A percentile compares a stretch with the other conserved stretches of the same genome.
phyloP scores from a whole-genome alignment of 2,113 vertebrate genomes.

The Eublepharis macularius region DNA sequence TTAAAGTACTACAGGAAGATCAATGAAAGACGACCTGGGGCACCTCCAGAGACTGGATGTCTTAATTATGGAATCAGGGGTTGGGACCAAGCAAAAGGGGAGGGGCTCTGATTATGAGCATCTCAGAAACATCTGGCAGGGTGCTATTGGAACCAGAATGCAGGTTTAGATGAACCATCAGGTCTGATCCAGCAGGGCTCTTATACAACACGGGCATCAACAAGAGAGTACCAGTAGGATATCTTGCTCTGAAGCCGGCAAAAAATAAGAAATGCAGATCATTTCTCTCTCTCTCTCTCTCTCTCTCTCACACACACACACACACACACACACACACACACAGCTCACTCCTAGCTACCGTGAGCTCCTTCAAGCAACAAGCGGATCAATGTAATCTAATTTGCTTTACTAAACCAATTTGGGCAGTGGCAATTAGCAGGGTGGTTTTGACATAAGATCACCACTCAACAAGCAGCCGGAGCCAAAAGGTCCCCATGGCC shows the following conservation, averaged over 20 bases:
- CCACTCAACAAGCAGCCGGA: background rate
- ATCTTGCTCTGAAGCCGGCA: background rate
- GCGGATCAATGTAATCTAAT: conserved; percentile 60
- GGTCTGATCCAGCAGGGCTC: background rate
- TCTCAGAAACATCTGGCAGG: no score
- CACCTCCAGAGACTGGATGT: conserved; percentile 46
- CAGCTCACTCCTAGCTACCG: background rate
- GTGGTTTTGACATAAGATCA: conserved; percentile 37
- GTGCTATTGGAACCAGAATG: no score
- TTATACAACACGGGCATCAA: background rate
- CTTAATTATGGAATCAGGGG: background rate
- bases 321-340: conserved; percentile 21
- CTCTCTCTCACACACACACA: background rate
- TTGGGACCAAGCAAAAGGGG: no score
- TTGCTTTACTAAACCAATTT: conserved; percentile 53
- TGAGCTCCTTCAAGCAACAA: conserved; percentile 23
- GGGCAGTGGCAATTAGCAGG: conserved; percentile 40
- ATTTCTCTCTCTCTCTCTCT: background rate
- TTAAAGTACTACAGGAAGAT: conserved; percentile 20
- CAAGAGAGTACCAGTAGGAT: background rate
- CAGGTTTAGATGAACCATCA: conserved; percentile 12
- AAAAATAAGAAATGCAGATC: background rate
- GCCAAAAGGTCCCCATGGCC: background rate
- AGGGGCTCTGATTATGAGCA: no score
- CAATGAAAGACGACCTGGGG: conserved; percentile 35